Evolutionary conservation across 1,140 invertebrate species (phyloP).

Genomic region (Asobara japonica): DNA sequence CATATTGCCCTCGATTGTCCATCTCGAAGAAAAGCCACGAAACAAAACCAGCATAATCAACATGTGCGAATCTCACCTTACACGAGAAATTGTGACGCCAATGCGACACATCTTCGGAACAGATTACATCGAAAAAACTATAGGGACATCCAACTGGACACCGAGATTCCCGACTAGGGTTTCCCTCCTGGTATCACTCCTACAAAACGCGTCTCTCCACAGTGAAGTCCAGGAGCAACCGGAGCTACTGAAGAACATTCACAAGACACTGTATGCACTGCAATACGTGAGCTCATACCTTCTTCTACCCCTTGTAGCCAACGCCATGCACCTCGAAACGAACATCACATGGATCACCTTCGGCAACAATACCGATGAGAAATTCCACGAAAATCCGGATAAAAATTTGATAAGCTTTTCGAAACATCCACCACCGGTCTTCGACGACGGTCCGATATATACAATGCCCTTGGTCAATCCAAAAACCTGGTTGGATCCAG

Average conservation of each 20-base stretch:
- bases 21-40: not conserved
- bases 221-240: not conserved
- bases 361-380: not conserved
- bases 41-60: not conserved
- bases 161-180: slow-evolving; percentile 18
- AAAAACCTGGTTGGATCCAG: slow-evolving; percentile 17
- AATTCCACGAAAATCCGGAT: not conserved
- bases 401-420: not conserved
- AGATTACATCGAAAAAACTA: slow-evolving; percentile 16
- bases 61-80: not conserved
- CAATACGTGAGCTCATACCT: slow-evolving; percentile 31
- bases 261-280: slow-evolving; percentile 7
- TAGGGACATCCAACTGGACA: slow-evolving; percentile 10
- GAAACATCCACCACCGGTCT: not conserved
- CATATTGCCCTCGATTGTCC: not conserved
- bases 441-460: not conserved
- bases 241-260: slow-evolving; percentile 2
- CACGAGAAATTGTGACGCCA: slow-evolving; percentile 20
- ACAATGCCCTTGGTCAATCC: slow-evolving; percentile 28
- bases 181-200: slow-evolving; percentile 18
- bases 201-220: not conserved
- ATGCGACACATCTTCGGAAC: slow-evolving; percentile 32
- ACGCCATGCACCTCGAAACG: slow-evolving; percentile 14
- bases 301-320: slow-evolving; percentile 31
- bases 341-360: slow-evolving; percentile 34